phyloP scores from a whole-genome alignment of 1,140 invertebrate species.

The Nomia melanderi region DNA sequence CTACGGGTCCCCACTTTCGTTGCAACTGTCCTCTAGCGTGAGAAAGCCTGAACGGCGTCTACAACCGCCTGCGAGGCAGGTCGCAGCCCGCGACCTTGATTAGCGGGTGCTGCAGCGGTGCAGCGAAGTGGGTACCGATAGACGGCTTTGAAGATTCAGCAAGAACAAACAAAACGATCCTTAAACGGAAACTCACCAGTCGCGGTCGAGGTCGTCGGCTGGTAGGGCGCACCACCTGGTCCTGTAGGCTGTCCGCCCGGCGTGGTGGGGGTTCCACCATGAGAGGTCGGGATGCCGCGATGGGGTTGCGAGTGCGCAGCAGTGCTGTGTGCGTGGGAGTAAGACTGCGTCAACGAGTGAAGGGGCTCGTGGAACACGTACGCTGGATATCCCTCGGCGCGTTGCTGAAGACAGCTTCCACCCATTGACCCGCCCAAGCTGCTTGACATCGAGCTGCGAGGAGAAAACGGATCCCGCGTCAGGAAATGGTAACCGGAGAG shows the following conservation, averaged over 20 bases:
- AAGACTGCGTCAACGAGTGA: slow-evolving; percentile 86
- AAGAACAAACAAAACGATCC: slow-evolving; percentile 45
- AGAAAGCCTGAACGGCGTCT: too few relatives aligned
- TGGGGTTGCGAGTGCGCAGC: slow-evolving; percentile 81
- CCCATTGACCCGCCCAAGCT: slow-evolving; percentile 89
- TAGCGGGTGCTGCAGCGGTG: background rate
- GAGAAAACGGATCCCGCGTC: slow-evolving; percentile 20
- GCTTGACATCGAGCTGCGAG: slow-evolving; percentile 89
- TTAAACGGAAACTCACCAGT: slow-evolving; percentile 80
- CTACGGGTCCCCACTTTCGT: too few relatives aligned
- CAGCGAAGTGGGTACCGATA: background rate
- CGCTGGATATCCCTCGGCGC: slow-evolving; percentile 90
- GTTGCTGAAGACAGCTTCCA: slow-evolving; percentile 93
- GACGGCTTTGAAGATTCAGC: slow-evolving; percentile 41
- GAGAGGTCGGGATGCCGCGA: slow-evolving; percentile 77
- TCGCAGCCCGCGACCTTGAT: slow-evolving; percentile 11
- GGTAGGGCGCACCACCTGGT: slow-evolving; percentile 83
- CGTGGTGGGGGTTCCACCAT: slow-evolving; percentile 76
- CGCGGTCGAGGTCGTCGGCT: slow-evolving; percentile 83
- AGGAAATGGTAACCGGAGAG: background rate
- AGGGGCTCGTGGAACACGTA: slow-evolving; percentile 97
- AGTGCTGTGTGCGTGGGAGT: slow-evolving; percentile 79
- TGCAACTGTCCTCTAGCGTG: too few relatives aligned
- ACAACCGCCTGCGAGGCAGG: too few relatives aligned
- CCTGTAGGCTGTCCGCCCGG: slow-evolving; percentile 78